Base-by-base conservation (phyloP, 2,113 vertebrate species). In the Lepidothrix coronata region DNA sequence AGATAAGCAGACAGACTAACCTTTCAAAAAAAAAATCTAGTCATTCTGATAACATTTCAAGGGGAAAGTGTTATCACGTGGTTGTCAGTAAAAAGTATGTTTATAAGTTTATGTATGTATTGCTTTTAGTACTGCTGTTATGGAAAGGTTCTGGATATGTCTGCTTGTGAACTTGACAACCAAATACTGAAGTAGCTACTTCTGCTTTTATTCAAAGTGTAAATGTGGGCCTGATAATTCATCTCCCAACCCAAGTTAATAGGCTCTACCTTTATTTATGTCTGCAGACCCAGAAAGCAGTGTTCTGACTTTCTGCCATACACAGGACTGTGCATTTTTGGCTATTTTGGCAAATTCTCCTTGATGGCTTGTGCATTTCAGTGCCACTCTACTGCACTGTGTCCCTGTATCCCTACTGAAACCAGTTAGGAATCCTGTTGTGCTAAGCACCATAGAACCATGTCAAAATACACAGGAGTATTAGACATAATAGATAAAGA, bases 341-440 rank as follows among this genome's bases (percentile, higher is more conserved):
- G 52, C 30, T 82, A 12, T 31, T 41, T 41, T 41, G 39, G 39
- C 6, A 82, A 44, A 44, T 51, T 75, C 65, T 85, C 63, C 30
- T 35, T 31, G 13, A 52, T 33, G 85, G 9, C 1, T 17, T 48
- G 13, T 37, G 43, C 24, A 57, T 67, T 85, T 75, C 55, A 24
- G 15, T 44, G 39, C 28, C 1, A 9, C 12, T 63, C n/a, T 4
- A 44, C 43, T 89, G 35, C 30, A 35, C 24, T 39, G 14, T 44
- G 35, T 20, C 71, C 75, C 41, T 43, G 16, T 65, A 85, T 54
- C n/a, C 79, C 73, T 63, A 67, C 0, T 67, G 87, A 96, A 96
- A 95, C 76, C 55, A 91, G 49, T 85, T 91, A 96, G 48, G 37
- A 78, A 57, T 79, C 33, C 20, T 78, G 30, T 51, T 61, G 35